Base-by-base conservation (phyloP, 2,888 invertebrate species). In the Agrilus biguttatus region DNA sequence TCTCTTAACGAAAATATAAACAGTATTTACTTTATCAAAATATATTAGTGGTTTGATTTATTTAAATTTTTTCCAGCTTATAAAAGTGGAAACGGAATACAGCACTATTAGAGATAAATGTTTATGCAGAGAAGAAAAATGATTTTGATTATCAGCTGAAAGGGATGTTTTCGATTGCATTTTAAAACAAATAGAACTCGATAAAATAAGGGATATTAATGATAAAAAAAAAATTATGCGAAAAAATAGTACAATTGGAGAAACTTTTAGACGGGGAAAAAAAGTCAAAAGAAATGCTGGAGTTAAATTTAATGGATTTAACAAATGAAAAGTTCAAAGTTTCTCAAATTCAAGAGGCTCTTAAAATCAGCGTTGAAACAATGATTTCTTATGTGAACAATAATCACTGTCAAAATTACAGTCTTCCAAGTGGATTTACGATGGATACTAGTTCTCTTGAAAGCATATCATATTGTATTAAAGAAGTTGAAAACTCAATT, bases 1-100 rank as follows among this genome's bases (percentile, higher is more conserved):
- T 51, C 55, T 2, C 64, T 70, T 38, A 68, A 63, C 40, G 58
- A 68, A 40, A 73, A 62, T 48, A 61, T 62, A 54, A 39, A 43
- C 42, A 33, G 19, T 36, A 23, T 35, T 14, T 13, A n/a, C n/a
- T 14, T 8, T 36, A 14, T 14, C 4, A 17, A 36, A n/a, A 36
- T 14, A 1, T 36, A n/a, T n/a, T n/a, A n/a, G n/a, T n/a, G n/a
- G n/a, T n/a, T n/a, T n/a, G n/a, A 36, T 13, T n/a, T 2, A 36
- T 36, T 62, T 17, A 57, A 63, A 14, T 51, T 64, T 40, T 32
- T 61, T 67, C 36, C 59, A 70, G 51, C 51, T 68, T 5, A 60
- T 62, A 49, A 65, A 62, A 46, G 56, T 66, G 0, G 65, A 65
- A 53, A 55, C 58, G 33, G 55, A 63, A 42, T 54, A 51, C 35